Conservation (phyloP, 2,113 vertebrate species). For the Bothrops jararaca region DNA sequence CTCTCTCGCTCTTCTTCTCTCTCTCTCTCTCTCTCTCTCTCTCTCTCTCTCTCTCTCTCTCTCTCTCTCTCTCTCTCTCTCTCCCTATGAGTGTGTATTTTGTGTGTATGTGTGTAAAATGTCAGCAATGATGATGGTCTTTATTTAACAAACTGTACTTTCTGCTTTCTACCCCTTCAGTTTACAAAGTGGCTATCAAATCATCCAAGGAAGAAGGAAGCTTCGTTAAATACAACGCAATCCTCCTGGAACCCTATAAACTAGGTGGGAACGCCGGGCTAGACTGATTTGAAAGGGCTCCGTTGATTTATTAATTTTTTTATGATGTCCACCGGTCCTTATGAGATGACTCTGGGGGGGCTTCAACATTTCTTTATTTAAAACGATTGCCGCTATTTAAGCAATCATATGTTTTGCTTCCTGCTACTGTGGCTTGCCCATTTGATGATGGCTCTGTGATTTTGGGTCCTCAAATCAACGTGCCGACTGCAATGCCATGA, state of each 20-base stretch:
- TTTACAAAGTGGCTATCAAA: slow-evolving; percentile 77
- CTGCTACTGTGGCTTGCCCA: background rate
- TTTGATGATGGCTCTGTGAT: background rate
- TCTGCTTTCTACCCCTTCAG: slow-evolving; percentile 61
- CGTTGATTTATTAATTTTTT: background rate
- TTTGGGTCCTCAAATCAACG: background rate
- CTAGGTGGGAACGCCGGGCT: slow-evolving; percentile 66
- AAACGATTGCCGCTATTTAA: background rate
- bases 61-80: too few species aligned
- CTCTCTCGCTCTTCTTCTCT: too few species aligned
- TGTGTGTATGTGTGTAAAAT: too few species aligned
- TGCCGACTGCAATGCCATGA: background rate
- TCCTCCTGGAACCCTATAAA: slow-evolving; percentile 77
- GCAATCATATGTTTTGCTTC: background rate
- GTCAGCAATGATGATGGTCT: background rate
- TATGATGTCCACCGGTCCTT: background rate
- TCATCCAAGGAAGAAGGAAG: slow-evolving; percentile 74
- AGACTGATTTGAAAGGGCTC: background rate
- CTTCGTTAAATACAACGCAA: slow-evolving; percentile 81
- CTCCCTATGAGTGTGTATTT: too few species aligned
- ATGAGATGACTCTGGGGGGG: background rate
- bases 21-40: too few species aligned
- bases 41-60: too few species aligned
- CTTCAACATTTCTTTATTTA: background rate
- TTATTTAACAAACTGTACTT: background rate